Evolutionary conservation across 2,888 invertebrate species (phyloP).

Genomic region (Apotomis capreana): DNA sequence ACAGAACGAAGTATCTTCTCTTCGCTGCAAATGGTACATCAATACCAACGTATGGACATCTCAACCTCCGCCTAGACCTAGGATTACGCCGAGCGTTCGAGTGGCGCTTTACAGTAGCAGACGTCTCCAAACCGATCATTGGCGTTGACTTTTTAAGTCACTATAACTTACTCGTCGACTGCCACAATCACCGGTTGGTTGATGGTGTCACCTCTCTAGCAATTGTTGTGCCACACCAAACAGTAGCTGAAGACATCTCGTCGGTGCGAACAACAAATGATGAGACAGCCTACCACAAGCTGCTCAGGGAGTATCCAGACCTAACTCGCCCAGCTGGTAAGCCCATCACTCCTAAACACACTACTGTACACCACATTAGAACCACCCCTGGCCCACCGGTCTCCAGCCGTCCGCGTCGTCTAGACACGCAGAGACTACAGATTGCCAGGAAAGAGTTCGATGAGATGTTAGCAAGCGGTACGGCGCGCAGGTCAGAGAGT

Average conservation of each 20-base stretch:
- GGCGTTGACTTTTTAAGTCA: slow-evolving; percentile 11
- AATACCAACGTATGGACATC: slow-evolving; percentile 5
- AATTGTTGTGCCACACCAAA: not conserved
- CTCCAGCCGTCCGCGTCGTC: slow-evolving; percentile 41
- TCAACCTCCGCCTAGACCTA: slow-evolving; percentile 4
- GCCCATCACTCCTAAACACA: slow-evolving; percentile 39
- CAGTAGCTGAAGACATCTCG: not conserved
- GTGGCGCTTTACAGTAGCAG: slow-evolving; percentile 9
- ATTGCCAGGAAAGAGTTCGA: slow-evolving; percentile 44
- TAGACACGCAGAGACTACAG: slow-evolving; percentile 40
- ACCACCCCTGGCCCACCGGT: slow-evolving; percentile 47
- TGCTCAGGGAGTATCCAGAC: slow-evolving; percentile 8
- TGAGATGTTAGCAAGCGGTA: slow-evolving; percentile 39
- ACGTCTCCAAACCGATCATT: slow-evolving; percentile 12
- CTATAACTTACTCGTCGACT: slow-evolving; percentile 2
- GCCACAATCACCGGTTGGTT: slow-evolving; percentile 1
- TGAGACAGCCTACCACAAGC: not conserved
- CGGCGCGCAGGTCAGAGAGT: slow-evolving; percentile 42
- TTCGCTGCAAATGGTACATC: slow-evolving; percentile 9
- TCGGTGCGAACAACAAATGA: not conserved
- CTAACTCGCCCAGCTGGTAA: slow-evolving; percentile 13
- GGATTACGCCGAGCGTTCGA: slow-evolving; percentile 7
- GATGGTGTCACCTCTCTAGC: not conserved
- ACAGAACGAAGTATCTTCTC: not conserved
- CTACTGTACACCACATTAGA: slow-evolving; percentile 45